These are phyloP conservation scores for Lontra canadensis DNA, from an alignment of 2,113 vertebrate species.

Conservation along the genomic window DNA sequence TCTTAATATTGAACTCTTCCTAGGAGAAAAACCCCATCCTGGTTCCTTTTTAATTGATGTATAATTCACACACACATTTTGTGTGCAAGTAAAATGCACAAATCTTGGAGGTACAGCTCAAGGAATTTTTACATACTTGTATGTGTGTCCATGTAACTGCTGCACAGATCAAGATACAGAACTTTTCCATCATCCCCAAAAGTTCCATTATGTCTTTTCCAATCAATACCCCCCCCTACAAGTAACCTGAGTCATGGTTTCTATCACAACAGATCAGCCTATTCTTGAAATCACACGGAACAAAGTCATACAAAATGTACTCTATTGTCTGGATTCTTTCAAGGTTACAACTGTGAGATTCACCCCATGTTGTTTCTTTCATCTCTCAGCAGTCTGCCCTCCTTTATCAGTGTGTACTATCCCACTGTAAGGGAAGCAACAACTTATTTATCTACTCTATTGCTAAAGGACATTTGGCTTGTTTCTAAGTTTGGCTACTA, in stretches of 20 bases:
- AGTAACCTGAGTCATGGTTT: not conserved
- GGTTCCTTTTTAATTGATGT: not conserved
- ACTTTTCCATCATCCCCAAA: not conserved
- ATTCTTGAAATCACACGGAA: not conserved
- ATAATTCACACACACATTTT: not conserved
- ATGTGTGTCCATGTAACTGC: not conserved
- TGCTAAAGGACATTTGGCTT: not conserved
- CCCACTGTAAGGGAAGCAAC: not conserved
- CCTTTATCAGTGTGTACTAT: not conserved
- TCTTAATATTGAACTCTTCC: slow-evolving; percentile 24
- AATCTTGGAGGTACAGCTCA: not conserved
- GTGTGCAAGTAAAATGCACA: not conserved
- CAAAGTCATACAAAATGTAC: not conserved
- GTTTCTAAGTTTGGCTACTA: slow-evolving; percentile 1
- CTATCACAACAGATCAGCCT: not conserved
- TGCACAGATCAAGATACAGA: not conserved
- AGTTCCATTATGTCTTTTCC: not conserved
- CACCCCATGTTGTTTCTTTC: not conserved
- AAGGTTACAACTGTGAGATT: not conserved
- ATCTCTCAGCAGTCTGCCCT: not conserved
- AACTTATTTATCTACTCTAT: not conserved
- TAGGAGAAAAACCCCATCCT: not conserved
- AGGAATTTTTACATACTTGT: not conserved
- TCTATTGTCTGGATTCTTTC: not conserved
- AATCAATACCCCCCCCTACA: not conserved